These are phyloP conservation scores for Trissolcus brochymenae DNA, from an alignment of 2,888 invertebrate genomes.

Conservation along the genomic window DNA sequence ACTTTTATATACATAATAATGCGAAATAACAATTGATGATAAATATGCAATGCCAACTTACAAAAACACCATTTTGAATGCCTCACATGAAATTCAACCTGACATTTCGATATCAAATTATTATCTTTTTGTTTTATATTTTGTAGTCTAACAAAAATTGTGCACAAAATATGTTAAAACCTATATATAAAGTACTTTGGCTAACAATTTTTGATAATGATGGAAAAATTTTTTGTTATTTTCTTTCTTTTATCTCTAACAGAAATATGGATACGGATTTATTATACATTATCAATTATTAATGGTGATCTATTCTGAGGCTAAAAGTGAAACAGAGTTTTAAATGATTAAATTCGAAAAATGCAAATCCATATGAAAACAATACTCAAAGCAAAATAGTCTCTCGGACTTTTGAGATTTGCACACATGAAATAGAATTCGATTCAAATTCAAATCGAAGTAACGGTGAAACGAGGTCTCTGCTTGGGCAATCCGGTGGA, in stretches of 20 bases:
- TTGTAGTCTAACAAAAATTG: too few species aligned
- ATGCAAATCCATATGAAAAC: slow-evolving; percentile 21
- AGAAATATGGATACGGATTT: too few species aligned
- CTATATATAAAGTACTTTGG: too few species aligned
- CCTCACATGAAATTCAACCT: too few species aligned
- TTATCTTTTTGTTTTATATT: too few species aligned
- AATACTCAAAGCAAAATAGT: slow-evolving; percentile 44
- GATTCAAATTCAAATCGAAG: slow-evolving; percentile 48
- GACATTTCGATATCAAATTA: too few species aligned
- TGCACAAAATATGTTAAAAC: too few species aligned
- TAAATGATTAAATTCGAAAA: slow-evolving; percentile 26
- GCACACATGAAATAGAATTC: slow-evolving; percentile 43
- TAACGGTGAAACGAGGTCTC: slow-evolving; percentile 44
- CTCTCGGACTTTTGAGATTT: slow-evolving; percentile 34
- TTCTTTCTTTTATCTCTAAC: too few species aligned
- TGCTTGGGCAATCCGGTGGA: slow-evolving; percentile 31
- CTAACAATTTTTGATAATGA: too few species aligned
- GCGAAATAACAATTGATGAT: slow-evolving; percentile 21
- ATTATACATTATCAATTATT: too few species aligned
- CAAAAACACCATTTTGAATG: not conserved
- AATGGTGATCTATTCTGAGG: too few species aligned
- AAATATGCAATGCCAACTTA: slow-evolving; percentile 4
- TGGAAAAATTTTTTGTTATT: too few species aligned
- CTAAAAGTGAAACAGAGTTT: not conserved
- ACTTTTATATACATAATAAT: not conserved